Evolutionary conservation across 2,888 invertebrate genomes (phyloP), one percentile per base, ranked within the genome.

Genomic region (Onthophagus sagittarius): DNA sequence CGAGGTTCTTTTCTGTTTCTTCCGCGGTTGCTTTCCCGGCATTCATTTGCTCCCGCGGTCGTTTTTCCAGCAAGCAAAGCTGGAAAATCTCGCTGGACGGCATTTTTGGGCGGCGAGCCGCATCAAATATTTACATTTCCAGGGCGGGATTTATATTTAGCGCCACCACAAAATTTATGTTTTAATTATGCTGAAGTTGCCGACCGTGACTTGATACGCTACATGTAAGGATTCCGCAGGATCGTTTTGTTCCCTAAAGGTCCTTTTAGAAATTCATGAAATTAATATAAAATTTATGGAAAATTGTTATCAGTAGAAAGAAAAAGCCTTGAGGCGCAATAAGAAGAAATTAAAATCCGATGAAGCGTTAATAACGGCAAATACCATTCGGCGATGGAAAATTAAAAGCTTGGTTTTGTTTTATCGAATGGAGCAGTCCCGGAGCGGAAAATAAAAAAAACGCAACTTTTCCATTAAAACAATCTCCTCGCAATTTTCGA

Each of bases 81-180:
- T 11, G 9, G 11, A 53, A 23, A 23, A 23, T 9, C 39, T 53
- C 39, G 39, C 39, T 9, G 39, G 39, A 53, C 39, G 39, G 39
- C 39, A 53, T 53, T 53, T 53, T 53, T 53, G 39, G 39, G 39
- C 39, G 39, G 11, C 39, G 39, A 53, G 39, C 39, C 39, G 39
- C 39, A 67, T 67, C 67, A 67, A 67, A 31, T 67, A 67, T 67
- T 67, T 67, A 67, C 67, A 67, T 67, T 67, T 67, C n/a, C 67
- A 23, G 23, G 3, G 31, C n/a, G 23, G 67, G 67, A 67, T 67
- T 67, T 67, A 67, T 67, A 67, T 13, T 23, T 67, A 5, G n/a
- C 32, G 67, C 67, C 13, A 14, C 5, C 64, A 23, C 31, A 32
- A 67, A 67, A 67, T 67, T 67, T 67, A 67, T 67, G 67, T 67